Conservation (phyloP, 2,797 vertebrate species). For the Acanthornis magna region DNA sequence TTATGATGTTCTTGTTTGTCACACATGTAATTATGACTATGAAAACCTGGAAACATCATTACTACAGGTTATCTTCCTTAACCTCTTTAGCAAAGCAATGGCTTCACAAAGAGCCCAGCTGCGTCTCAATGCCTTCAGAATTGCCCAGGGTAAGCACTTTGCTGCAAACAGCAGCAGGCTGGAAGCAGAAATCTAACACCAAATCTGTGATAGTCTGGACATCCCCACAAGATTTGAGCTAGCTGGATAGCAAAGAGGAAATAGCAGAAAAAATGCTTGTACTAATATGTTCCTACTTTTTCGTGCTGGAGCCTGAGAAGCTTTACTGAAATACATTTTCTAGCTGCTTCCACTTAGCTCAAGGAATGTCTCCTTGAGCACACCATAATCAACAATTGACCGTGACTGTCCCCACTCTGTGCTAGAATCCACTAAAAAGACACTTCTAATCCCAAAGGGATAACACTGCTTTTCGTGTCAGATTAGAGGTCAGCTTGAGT, state of each 20-base stretch:
- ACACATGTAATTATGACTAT: neutral
- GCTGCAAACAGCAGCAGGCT: neutral
- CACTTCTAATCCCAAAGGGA: neutral
- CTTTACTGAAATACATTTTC: neutral
- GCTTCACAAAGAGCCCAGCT: neutral
- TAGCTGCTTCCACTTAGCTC: neutral
- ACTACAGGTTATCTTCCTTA: neutral
- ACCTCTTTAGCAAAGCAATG: neutral
- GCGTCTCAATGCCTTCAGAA: neutral
- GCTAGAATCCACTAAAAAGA: neutral
- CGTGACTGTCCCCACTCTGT: neutral
- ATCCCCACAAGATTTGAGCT: neutral
- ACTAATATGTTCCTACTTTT: neutral
- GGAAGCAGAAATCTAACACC: neutral
- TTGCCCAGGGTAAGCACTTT: neutral
- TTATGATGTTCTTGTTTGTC: neutral
- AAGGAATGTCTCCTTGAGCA: neutral
- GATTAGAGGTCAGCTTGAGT: neutral
- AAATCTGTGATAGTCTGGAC: neutral
- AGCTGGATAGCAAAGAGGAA: neutral
- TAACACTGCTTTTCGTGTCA: neutral
- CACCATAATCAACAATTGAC: neutral
- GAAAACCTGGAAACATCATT: neutral
- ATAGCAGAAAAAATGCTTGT: neutral
- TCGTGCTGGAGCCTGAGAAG: neutral